Percentiles rank a stretch among this genome's conserved stretches.
Evolutionary conservation across 1,140 invertebrate species (phyloP).

Genomic region (Meteorus sp.): DNA sequence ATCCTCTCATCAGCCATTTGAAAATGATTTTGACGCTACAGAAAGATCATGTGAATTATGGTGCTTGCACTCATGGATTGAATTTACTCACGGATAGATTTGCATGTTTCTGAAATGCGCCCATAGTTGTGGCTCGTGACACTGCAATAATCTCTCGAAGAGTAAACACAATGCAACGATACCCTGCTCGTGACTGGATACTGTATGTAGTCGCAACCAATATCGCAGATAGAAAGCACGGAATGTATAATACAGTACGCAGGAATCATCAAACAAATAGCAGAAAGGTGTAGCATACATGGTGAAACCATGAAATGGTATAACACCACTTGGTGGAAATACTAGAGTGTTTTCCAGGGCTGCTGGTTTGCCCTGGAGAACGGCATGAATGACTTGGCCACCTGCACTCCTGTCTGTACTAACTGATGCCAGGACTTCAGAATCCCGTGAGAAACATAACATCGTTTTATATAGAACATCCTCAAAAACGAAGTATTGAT

Average conservation of each 20-base stretch:
- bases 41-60: slow-evolving; percentile 24
- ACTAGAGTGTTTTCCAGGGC: slow-evolving; percentile 71
- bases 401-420: slow-evolving; percentile 60
- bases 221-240: slow-evolving; percentile 89
- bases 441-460: slow-evolving; percentile 90
- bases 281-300: slow-evolving; percentile 97
- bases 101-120: slow-evolving; percentile 84
- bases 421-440: slow-evolving; percentile 73
- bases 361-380: slow-evolving; percentile 73
- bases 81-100: slow-evolving; percentile 83
- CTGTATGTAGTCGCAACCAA: slow-evolving; percentile 87
- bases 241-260: slow-evolving; percentile 86
- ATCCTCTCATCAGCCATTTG: slow-evolving; percentile 94
- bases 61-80: neutral
- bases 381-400: slow-evolving; percentile 59
- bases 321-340: slow-evolving; percentile 91
- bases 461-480: slow-evolving; percentile 93
- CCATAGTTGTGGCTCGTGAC: slow-evolving; percentile 87
- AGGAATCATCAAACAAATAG: slow-evolving; percentile 88
- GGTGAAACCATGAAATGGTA: slow-evolving; percentile 95
- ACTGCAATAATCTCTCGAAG: slow-evolving; percentile 89
- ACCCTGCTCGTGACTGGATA: slow-evolving; percentile 89
- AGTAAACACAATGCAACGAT: slow-evolving; percentile 79
- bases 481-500: slow-evolving; percentile 98
- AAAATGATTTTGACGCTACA: slow-evolving; percentile 85